Percentiles rank a stretch among this genome's conserved stretches.
Evolutionary conservation across 2,113 vertebrate species (phyloP).

Genomic region (Cephalopterus ornatus): DNA sequence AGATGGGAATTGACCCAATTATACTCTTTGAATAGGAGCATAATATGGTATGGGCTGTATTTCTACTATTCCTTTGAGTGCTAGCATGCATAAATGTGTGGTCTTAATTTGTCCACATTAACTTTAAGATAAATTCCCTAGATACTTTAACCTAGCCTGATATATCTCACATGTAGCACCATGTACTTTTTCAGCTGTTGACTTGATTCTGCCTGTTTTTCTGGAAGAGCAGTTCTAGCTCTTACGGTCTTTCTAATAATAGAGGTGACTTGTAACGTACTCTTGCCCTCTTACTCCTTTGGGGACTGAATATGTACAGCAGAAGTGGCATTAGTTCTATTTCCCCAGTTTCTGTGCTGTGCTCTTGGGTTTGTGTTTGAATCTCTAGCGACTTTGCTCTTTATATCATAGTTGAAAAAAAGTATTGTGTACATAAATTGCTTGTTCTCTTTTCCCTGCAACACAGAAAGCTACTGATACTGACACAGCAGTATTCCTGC

Average conservation of each 20-base stretch:
- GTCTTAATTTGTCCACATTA: not conserved
- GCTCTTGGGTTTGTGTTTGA: not conserved
- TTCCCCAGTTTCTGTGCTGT: not conserved
- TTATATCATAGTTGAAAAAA: not conserved
- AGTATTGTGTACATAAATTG: not conserved
- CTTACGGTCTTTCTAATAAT: accelerated
- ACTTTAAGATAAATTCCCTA: not conserved
- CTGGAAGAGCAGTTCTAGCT: not conserved
- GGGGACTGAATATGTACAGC: not conserved
- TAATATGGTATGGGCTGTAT: not conserved
- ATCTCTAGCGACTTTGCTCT: not conserved
- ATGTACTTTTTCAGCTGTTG: not conserved
- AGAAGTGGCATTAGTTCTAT: not conserved
- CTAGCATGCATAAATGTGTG: not conserved
- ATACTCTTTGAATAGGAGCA: not conserved
- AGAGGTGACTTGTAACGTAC: not conserved
- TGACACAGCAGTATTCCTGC: not conserved
- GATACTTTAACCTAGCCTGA: not conserved
- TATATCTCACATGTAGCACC: not conserved
- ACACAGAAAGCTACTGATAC: not conserved
- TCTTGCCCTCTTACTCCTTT: not conserved
- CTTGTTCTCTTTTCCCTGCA: not conserved
- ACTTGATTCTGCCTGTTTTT: not conserved
- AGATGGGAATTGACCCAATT: not conserved
- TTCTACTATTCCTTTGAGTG: not conserved